Conservation (phyloP, 2,113 vertebrate genomes). For the Brachirus orientalis region DNA sequence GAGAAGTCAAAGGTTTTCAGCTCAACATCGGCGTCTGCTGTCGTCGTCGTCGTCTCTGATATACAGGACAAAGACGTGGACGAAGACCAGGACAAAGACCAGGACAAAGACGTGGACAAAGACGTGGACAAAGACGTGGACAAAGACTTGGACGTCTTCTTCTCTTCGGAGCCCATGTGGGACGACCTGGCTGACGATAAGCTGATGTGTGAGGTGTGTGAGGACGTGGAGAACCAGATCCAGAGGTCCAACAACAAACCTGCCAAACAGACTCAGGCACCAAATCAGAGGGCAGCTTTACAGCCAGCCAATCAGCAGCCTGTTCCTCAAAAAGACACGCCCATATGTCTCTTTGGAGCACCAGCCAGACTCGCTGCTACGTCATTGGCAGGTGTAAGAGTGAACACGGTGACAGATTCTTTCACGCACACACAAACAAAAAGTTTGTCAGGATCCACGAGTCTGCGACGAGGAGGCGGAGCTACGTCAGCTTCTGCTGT, state of each 20-base stretch:
- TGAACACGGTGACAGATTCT: conserved; percentile 19
- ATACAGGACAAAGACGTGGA: not conserved
- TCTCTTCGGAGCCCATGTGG: conserved; percentile 81
- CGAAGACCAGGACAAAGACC: too few species aligned
- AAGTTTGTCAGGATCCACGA: conserved; percentile 4
- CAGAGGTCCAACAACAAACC: not conserved
- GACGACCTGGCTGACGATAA: conserved; percentile 86
- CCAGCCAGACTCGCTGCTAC: not conserved
- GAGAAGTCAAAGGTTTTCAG: not conserved
- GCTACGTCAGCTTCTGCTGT: not conserved
- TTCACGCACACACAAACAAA: conserved; percentile 64
- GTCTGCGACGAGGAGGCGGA: not conserved
- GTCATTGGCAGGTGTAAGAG: not conserved
- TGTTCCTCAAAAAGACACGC: not conserved
- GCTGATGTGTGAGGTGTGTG: conserved; percentile 89
- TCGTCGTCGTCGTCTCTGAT: not conserved
- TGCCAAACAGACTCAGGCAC: not conserved
- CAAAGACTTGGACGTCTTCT: conserved; percentile 68
- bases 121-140: conserved; percentile 9
- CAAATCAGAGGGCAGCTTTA: conserved; percentile 2
- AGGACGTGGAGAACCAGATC: conserved; percentile 85
- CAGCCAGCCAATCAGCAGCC: not conserved
- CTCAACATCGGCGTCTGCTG: too few species aligned
- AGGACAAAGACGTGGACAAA: not conserved
- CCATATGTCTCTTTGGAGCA: not conserved